phyloP scores from a whole-genome alignment of 2,113 vertebrate genomes.

The Rallus limicola region DNA sequence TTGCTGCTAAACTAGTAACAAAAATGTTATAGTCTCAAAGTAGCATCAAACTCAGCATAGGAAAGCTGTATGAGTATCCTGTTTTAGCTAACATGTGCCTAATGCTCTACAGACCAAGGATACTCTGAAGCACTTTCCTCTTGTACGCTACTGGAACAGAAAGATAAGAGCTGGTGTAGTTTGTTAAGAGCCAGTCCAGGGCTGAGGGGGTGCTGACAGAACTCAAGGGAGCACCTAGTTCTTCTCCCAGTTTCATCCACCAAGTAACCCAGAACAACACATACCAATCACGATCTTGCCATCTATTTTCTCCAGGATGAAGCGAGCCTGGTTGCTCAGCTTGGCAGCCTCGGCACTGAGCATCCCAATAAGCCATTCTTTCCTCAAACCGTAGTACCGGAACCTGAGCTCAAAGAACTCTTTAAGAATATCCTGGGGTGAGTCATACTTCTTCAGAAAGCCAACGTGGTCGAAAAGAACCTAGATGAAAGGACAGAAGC shows the following conservation, averaged over 20 bases:
- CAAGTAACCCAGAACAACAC: not conserved
- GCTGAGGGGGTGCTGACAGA: slow-evolving; percentile 37
- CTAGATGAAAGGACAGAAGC: slow-evolving; percentile 62
- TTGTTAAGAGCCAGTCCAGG: not conserved
- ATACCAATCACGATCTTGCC: slow-evolving; percentile 93
- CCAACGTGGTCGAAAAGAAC: slow-evolving; percentile 96
- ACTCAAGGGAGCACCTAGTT: not conserved
- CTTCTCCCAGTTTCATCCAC: not conserved
- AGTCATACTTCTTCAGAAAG: slow-evolving; percentile 93
- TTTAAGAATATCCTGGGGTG: slow-evolving; percentile 86
- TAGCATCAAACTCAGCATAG: not conserved
- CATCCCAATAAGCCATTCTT: slow-evolving; percentile 94
- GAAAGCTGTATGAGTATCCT: not conserved
- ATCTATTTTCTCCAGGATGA: slow-evolving; percentile 98
- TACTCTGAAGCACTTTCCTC: not conserved
- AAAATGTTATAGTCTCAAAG: not conserved
- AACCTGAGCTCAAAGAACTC: slow-evolving; percentile 93
- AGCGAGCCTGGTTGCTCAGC: slow-evolving; percentile 95
- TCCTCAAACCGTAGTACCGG: slow-evolving; percentile 90
- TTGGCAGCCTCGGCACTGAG: slow-evolving; percentile 88
- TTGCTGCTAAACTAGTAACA: not conserved
- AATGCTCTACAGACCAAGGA: not conserved
- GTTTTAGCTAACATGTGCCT: not conserved
- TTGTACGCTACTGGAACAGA: not conserved
- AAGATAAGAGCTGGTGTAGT: slow-evolving; percentile 29